A percentile compares a stretch with the other conserved stretches of the same genome.
Evolutionary conservation across 2,113 vertebrate species (phyloP).

Genomic region (Rana temporaria): DNA sequence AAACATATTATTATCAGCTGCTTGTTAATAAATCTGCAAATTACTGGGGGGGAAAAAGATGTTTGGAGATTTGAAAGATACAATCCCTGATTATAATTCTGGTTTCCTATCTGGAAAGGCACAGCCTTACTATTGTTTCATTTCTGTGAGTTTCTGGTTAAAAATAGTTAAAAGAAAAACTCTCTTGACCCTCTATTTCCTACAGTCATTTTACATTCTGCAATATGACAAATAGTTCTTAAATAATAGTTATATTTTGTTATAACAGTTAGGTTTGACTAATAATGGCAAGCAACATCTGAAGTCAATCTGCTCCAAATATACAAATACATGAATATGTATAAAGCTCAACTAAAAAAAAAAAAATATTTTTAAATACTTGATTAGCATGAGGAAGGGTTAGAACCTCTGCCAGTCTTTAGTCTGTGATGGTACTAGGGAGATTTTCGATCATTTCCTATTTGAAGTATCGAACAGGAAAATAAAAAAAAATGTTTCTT

Average conservation of each 20-base stretch:
- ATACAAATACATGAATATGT: too few species aligned
- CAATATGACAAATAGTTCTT: not conserved
- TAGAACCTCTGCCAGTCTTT: too few species aligned
- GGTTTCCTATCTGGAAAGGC: conserved; percentile 33
- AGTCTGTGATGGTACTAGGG: too few species aligned
- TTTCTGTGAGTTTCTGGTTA: conserved; percentile 1
- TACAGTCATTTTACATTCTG: not conserved
- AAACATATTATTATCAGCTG: not conserved
- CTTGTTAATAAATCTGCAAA: not conserved
- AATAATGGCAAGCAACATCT: too few species aligned
- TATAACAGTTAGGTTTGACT: not conserved
- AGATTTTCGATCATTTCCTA: too few species aligned
- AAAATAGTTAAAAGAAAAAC: not conserved
- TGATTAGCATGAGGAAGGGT: too few species aligned
- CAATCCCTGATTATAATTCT: conserved; percentile 32
- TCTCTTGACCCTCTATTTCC: not conserved
- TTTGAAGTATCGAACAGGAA: too few species aligned
- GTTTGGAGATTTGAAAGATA: conserved; percentile 27
- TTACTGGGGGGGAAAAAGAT: not conserved
- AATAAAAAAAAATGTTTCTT: too few species aligned
- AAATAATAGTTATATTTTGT: not conserved
- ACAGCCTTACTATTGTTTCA: conserved; percentile 46
- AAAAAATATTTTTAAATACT: too few species aligned
- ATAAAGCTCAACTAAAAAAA: too few species aligned
- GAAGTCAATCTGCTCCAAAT: too few species aligned